phyloP scores from a whole-genome alignment of 23 tunicate species.

The Phallusia fumigata region DNA sequence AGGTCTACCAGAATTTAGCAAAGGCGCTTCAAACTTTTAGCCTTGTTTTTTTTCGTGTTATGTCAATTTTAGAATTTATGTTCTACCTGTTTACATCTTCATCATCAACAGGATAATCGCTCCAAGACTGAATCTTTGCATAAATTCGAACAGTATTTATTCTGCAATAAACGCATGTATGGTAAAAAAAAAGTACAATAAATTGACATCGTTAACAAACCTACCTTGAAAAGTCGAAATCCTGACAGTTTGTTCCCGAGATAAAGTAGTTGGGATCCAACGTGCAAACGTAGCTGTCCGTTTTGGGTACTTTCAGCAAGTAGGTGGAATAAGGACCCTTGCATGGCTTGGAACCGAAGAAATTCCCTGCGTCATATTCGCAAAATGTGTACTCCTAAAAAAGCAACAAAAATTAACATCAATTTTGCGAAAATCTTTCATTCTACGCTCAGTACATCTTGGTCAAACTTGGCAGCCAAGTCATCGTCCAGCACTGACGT shows the following conservation, averaged over 20 bases:
- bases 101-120: neutral
- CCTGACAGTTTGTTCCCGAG: constrained; percentile 16
- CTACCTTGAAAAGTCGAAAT: constrained; percentile 10
- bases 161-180: neutral
- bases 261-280: neutral
- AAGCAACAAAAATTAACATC: no score
- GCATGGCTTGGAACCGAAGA: neutral
- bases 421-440: no score
- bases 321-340: constrained; percentile 8
- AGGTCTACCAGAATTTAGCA: no score
- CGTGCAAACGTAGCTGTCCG: neutral
- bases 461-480: neutral
- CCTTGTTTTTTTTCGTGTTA: no score
- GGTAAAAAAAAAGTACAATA: neutral
- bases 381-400: constrained; percentile 7
- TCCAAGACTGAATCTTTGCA: constrained; percentile 15
- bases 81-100: neutral
- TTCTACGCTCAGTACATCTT: neutral
- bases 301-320: neutral
- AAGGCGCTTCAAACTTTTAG: no score
- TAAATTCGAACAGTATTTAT: neutral
- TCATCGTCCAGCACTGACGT: neutral
- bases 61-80: no score
- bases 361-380: neutral
- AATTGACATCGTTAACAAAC: neutral